These are phyloP conservation scores for Mechanitis mazaeus DNA, from an alignment of 2,888 invertebrate genomes.

Conservation along the genomic window DNA sequence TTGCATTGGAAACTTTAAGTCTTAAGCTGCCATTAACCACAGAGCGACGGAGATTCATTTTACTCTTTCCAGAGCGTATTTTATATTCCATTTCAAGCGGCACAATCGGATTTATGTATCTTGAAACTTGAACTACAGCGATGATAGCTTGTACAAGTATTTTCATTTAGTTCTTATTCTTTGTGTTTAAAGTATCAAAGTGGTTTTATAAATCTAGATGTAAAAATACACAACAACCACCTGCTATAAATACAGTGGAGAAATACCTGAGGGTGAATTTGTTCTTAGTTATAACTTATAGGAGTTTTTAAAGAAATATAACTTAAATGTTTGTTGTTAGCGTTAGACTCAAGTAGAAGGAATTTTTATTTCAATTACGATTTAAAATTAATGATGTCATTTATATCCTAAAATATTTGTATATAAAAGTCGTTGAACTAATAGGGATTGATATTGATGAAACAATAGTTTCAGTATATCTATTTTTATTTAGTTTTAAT, in stretches of 20 bases:
- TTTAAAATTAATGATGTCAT: too few species aligned
- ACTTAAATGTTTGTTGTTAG: too few species aligned
- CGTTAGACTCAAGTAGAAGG: too few species aligned
- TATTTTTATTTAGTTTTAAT: constrained; percentile 1
- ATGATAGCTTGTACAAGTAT: constrained; percentile 20
- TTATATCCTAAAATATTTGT: too few species aligned
- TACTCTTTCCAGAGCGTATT: constrained; percentile 27
- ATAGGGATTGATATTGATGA: background rate
- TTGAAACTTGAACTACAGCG: constrained; percentile 25
- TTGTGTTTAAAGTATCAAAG: constrained; percentile 8
- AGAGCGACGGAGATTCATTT: constrained; percentile 17
- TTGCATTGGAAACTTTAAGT: constrained; percentile 10
- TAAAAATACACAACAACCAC: background rate
- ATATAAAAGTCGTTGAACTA: too few species aligned
- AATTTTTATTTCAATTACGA: too few species aligned
- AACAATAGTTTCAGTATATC: background rate
- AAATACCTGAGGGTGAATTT: background rate
- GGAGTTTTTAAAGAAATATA: background rate
- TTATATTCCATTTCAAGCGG: constrained; percentile 44
- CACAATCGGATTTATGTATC: constrained; percentile 49
- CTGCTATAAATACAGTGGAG: background rate
- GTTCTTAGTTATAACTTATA: background rate
- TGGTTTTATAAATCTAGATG: constrained; percentile 1
- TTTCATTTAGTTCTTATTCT: constrained; percentile 17
- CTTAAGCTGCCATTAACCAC: constrained; percentile 18